phyloP scores from a whole-genome alignment of 2,888 invertebrate genomes.

The Celastrina argiolus region DNA sequence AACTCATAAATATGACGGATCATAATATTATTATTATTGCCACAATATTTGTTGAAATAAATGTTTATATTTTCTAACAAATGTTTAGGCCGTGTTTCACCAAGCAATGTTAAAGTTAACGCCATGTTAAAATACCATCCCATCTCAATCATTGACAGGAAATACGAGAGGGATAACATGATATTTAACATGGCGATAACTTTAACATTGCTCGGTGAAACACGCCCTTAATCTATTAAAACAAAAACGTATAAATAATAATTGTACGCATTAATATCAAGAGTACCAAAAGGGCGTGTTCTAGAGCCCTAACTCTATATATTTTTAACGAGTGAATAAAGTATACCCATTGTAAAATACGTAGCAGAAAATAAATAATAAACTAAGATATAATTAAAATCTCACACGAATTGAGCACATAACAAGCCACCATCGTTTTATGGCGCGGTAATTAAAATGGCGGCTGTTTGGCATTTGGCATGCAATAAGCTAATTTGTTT shows the following conservation, averaged over 20 bases:
- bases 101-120: too few relatives aligned
- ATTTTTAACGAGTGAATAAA: not conserved
- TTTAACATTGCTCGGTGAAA: too few relatives aligned
- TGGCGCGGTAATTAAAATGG: not conserved
- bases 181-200: too few relatives aligned
- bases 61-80: too few relatives aligned
- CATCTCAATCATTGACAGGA: too few relatives aligned
- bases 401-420: not conserved
- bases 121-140: too few relatives aligned
- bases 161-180: too few relatives aligned
- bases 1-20: too few relatives aligned
- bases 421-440: constrained; percentile 5
- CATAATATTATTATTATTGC: too few relatives aligned
- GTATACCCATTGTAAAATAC: not conserved
- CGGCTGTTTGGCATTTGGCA: constrained; percentile 5
- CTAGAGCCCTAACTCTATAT: not conserved
- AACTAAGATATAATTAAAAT: not conserved
- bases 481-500: constrained; percentile 30
- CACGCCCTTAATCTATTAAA: too few relatives aligned
- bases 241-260: not conserved
- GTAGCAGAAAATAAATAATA: not conserved
- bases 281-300: not conserved
- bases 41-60: too few relatives aligned
- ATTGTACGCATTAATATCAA: not conserved
- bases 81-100: too few relatives aligned